Evolutionary conservation across 1,140 invertebrate genomes (phyloP).

Genomic region (Bombus sibiricus): DNA sequence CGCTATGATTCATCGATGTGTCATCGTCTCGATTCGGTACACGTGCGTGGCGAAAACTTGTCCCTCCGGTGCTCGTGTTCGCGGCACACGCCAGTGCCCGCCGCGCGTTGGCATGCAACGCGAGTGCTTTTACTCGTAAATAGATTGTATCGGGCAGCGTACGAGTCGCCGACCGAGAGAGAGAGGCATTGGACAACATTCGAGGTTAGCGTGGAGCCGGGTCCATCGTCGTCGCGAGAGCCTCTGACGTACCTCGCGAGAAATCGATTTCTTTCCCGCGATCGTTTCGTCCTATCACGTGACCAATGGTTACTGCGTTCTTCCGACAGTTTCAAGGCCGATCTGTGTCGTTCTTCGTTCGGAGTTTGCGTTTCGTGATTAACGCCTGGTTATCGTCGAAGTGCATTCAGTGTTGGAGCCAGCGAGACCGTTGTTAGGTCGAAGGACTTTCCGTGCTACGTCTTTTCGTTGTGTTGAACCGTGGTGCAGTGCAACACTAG

Average conservation of each 20-base stretch:
- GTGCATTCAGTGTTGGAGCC: background rate
- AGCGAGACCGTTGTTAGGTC: background rate
- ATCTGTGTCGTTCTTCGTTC: background rate
- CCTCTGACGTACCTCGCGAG: background rate
- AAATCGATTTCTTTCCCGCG: background rate
- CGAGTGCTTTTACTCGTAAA: constrained; percentile 59
- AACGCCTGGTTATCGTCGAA: background rate
- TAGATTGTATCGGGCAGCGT: constrained; percentile 53
- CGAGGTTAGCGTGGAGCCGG: constrained; percentile 12
- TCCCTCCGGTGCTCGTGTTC: constrained; percentile 7
- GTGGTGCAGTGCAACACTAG: background rate
- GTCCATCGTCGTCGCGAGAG: constrained; percentile 34
- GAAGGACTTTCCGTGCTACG: background rate
- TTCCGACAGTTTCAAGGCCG: background rate
- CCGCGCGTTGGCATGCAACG: constrained; percentile 52
- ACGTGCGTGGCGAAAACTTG: constrained; percentile 50
- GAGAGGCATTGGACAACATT: constrained; percentile 30
- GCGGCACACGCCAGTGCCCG: constrained; percentile 28
- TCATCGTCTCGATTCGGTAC: constrained; percentile 67
- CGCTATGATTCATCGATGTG: constrained; percentile 62
- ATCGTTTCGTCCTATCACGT: background rate
- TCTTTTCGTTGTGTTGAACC: background rate
- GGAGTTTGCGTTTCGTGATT: background rate
- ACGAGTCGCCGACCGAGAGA: constrained; percentile 32
- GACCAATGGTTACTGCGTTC: background rate